A percentile compares a stretch with the other conserved stretches of the same genome.
Evolutionary conservation across 1,140 invertebrate genomes (phyloP).

Genomic region (Latrodectus geometricus): DNA sequence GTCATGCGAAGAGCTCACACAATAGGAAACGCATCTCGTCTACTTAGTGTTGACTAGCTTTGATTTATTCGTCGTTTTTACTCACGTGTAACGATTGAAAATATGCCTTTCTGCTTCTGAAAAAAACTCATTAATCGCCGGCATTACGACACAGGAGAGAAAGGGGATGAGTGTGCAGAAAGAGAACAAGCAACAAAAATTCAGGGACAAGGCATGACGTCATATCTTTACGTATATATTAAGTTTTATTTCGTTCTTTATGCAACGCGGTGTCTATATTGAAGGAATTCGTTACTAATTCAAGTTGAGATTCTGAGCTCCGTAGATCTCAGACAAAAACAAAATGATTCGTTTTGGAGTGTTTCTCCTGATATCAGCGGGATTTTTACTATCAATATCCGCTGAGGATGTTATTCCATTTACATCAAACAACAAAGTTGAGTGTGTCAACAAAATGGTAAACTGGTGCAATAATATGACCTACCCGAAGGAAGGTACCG

Average conservation of each 20-base stretch:
- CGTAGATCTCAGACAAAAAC: too few species aligned
- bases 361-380: neutral
- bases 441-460: conserved; percentile 27
- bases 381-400: neutral
- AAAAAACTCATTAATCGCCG: conserved; percentile 27
- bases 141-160: conserved; percentile 31
- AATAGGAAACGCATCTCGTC: conserved; percentile 28
- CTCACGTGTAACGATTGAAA: conserved; percentile 24
- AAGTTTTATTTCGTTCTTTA: neutral
- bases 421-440: neutral
- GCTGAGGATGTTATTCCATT: neutral
- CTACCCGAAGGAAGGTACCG: conserved; percentile 13
- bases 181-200: conserved; percentile 28
- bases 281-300: neutral
- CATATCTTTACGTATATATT: conserved; percentile 1
- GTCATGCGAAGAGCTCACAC: neutral
- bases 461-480: conserved; percentile 29
- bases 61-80: conserved; percentile 51
- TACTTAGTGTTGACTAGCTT: neutral
- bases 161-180: conserved; percentile 44
- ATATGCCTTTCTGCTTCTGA: conserved; percentile 1
- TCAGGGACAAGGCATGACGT: conserved; percentile 46
- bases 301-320: too few species aligned
- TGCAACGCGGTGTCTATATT: neutral
- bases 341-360: too few species aligned